phyloP scores from a whole-genome alignment of 2,113 vertebrate genomes.

The Serinus canaria region DNA sequence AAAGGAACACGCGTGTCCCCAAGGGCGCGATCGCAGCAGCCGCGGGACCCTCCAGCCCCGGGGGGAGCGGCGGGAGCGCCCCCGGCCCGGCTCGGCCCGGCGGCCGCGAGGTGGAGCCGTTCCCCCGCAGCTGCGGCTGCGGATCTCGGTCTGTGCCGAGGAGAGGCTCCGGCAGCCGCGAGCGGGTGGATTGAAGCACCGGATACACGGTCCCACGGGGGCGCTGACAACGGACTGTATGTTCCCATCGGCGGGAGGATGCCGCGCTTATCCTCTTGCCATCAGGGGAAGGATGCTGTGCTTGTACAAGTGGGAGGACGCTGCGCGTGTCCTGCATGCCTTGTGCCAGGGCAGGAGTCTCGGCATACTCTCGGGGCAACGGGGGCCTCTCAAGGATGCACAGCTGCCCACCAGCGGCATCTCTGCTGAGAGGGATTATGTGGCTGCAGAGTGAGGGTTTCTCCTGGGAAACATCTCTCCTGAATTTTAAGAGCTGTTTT shows the following conservation, averaged over 20 bases:
- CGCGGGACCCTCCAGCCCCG: not conserved
- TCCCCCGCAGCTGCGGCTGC: not conserved
- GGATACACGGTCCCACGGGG: not conserved
- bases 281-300: not conserved
- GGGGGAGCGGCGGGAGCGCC: not conserved
- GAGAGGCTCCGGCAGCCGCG: not conserved
- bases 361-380: fast-evolving
- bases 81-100: not conserved
- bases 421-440: not conserved
- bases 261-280: not conserved
- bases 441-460: not conserved
- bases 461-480: not conserved
- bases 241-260: not conserved
- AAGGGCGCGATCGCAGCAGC: not conserved
- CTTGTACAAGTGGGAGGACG: not conserved
- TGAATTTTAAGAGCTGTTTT: not conserved
- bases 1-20: not conserved
- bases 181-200: fast-evolving
- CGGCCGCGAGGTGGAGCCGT: constrained; percentile 22
- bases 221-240: fast-evolving
- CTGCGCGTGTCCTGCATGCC: fast-evolving
- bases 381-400: not conserved
- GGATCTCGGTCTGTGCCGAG: too few species aligned
- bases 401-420: fast-evolving
- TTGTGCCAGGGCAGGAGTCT: fast-evolving